phyloP scores from a whole-genome alignment of 2,888 invertebrate species.

The Microplitis deprimator region DNA sequence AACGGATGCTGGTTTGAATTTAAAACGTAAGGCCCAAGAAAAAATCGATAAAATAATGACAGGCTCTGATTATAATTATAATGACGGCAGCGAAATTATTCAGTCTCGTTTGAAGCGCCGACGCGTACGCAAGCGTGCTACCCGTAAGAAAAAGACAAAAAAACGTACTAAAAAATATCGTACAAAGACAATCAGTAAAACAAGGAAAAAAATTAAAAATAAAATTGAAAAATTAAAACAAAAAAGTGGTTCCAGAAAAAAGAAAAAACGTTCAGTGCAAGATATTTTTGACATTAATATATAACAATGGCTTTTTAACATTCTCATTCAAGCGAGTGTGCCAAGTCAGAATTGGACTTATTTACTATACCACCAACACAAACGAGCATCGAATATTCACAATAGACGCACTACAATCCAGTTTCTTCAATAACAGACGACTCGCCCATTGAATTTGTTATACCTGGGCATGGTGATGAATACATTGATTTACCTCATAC shows the following conservation, averaged over 20 bases:
- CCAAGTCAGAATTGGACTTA: constrained; percentile 27
- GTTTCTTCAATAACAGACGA: constrained; percentile 36
- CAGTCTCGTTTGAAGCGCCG: too few relatives aligned
- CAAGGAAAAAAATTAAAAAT: too few relatives aligned
- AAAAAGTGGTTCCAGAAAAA: too few relatives aligned
- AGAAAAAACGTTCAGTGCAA: too few relatives aligned
- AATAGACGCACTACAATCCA: constrained; percentile 51
- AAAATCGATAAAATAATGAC: not conserved
- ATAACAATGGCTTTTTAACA: not conserved
- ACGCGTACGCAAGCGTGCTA: not conserved
- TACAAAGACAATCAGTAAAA: too few relatives aligned
- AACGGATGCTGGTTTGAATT: not conserved
- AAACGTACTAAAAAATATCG: too few relatives aligned
- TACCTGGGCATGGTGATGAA: constrained; percentile 52
- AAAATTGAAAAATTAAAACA: too few relatives aligned
- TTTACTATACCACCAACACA: constrained; percentile 26
- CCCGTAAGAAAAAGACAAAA: too few relatives aligned
- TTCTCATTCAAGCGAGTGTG: constrained; percentile 17
- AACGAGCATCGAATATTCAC: constrained; percentile 34
- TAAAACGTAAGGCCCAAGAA: not conserved
- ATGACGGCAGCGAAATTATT: not conserved
- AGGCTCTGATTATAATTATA: not conserved
- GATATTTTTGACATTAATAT: too few relatives aligned
- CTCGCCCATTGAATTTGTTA: constrained; percentile 51
- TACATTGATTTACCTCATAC: constrained; percentile 53